Evolutionary conservation across 2,888 invertebrate genomes (phyloP).

Genomic region (Dasysyrphus tricinctus): DNA sequence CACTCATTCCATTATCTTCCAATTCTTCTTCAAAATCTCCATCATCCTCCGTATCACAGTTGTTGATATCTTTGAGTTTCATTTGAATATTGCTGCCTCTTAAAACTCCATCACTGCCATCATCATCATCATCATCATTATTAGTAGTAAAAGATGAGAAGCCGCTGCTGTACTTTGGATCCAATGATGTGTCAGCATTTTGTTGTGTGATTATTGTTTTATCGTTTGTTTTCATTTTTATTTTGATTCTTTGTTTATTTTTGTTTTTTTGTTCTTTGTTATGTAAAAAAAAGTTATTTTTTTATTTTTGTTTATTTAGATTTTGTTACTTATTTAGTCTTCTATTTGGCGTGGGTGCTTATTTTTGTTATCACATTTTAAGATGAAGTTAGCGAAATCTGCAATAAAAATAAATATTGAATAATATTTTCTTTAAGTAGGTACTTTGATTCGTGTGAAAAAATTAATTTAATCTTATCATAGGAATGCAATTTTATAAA

Average conservation of each 20-base stretch:
- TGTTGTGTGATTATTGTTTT: conserved; percentile 54
- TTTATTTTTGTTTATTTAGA: conserved; percentile 21
- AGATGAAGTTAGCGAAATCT: conserved; percentile 24
- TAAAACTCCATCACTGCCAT: not conserved
- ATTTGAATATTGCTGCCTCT: conserved; percentile 3
- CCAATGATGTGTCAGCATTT: conserved; percentile 26
- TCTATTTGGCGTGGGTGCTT: conserved; percentile 9
- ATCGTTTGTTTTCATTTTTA: conserved; percentile 64
- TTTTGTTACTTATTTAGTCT: conserved; percentile 2
- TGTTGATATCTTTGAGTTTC: conserved; percentile 41
- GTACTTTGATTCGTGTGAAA: too few species aligned
- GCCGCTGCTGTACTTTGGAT: conserved; percentile 39
- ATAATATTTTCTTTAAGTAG: not conserved
- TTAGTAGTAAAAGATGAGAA: not conserved
- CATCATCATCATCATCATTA: not conserved
- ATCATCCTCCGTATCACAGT: conserved; percentile 49
- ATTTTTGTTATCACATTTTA: conserved; percentile 61
- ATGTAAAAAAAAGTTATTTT: conserved; percentile 18
- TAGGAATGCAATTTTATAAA: not conserved
- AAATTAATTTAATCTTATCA: conserved; percentile 10
- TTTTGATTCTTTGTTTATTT: not conserved
- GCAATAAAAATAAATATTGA: conserved; percentile 9
- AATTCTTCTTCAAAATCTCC: conserved; percentile 43
- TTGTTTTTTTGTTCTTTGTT: conserved; percentile 19
- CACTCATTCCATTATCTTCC: conserved; percentile 58